Evolutionary conservation across 2,797 vertebrate genomes (phyloP).

Genomic region (Thamnophis elegans): DNA sequence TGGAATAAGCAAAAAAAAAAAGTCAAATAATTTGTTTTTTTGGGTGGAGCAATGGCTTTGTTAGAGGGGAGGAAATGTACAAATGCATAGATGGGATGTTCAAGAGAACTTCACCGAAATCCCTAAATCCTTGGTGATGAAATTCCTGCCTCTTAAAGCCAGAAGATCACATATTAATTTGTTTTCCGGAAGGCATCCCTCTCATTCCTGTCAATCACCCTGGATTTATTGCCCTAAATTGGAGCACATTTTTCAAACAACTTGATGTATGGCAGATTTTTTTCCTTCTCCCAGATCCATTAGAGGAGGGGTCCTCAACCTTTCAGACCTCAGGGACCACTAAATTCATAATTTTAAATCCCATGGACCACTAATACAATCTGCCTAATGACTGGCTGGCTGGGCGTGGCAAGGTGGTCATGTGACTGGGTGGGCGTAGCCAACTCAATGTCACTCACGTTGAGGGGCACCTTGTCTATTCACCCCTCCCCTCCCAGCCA

Average conservation of each 20-base stretch:
- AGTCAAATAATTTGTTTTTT: background rate
- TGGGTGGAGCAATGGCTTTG: accelerated
- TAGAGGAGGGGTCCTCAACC: too few species aligned
- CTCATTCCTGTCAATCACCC: slow-evolving; percentile 1
- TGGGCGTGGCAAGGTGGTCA: too few species aligned
- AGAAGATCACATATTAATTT: slow-evolving; percentile 16
- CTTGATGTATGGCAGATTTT: accelerated
- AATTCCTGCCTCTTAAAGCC: background rate
- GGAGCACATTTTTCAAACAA: background rate
- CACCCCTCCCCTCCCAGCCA: too few species aligned
- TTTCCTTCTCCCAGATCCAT: background rate
- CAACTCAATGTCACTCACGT: too few species aligned
- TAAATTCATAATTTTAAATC: too few species aligned
- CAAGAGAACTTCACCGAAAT: background rate
- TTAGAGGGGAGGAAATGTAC: background rate
- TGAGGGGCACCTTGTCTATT: too few species aligned
- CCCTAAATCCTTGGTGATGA: background rate
- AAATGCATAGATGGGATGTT: background rate
- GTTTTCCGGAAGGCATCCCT: background rate
- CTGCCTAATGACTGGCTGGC: too few species aligned
- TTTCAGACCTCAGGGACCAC: too few species aligned
- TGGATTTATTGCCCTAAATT: accelerated
- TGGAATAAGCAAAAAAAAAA: background rate
- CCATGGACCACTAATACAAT: too few species aligned
- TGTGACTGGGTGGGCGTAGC: too few species aligned